Base-by-base conservation (phyloP, 2,888 invertebrate species). In the Nemapogon koenigi region DNA sequence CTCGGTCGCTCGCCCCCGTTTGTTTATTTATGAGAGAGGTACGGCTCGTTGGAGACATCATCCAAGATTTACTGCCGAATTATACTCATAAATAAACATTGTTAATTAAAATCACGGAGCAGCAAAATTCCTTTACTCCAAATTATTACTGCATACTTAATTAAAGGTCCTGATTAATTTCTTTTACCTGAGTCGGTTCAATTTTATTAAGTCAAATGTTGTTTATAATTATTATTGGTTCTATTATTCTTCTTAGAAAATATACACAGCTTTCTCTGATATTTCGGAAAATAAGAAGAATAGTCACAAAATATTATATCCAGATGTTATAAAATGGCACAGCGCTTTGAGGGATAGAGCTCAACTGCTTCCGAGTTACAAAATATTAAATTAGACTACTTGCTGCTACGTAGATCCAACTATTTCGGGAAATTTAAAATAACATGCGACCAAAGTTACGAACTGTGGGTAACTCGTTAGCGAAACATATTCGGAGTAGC, bases 51-150 rank as follows among this genome's bases (percentile, higher is more conserved):
- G 50, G 53, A 55, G 55, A 58, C 55, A 52, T 49, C 51, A 54
- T 52, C 55, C 52, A 49, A 60, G 63, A 67, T 64, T 66, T 65
- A 64, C 58, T 55, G 59, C 59, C 49, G 55, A 56, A 57, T 61
- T 53, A 53, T 49, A 41, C 52, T 57, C 57, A 62, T 62, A 59
- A 62, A 65, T 62, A 61, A 59, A 62, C 52, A 59, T 59, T 46
- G 53, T 52, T 57, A 53, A 57, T 56, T 57, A 54, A 52, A 56
- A 54, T 48, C 33, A 14, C 36, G 25, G 32, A 35, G 28, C 41
- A 36, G 27, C 37, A 17, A 37, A 28, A 33, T 33, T 33, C 33
- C 33, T 19, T 33, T 33, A 33, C 33, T 37, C 27, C 37, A 37
- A 37, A 37, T 37, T 37, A 37, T 37, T 37, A 18, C 37, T 28